These are phyloP conservation scores for Eubucco bourcierii DNA, from an alignment of 2,113 vertebrate genomes.

Conservation along the genomic window DNA sequence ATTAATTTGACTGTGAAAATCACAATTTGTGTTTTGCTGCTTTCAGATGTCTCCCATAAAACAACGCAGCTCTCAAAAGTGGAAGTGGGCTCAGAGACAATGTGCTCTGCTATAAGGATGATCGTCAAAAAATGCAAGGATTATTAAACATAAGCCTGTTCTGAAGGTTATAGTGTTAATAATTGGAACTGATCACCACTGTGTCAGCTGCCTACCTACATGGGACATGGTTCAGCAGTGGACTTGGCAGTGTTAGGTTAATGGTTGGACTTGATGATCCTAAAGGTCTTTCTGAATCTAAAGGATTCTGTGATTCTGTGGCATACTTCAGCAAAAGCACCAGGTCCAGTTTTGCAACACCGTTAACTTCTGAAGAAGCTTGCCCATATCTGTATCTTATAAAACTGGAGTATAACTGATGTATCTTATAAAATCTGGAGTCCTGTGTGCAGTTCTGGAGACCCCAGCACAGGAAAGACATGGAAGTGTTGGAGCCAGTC, in stretches of 20 bases:
- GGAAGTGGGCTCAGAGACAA: neutral
- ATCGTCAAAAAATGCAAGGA: neutral
- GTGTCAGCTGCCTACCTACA: neutral
- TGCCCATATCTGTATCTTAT: neutral
- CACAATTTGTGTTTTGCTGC: neutral
- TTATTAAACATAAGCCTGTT: neutral
- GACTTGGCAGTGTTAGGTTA: neutral
- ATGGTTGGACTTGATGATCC: neutral
- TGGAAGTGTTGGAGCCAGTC: too few relatives aligned
- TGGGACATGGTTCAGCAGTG: neutral
- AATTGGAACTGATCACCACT: neutral
- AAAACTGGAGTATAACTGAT: neutral
- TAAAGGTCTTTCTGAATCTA: neutral
- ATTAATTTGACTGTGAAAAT: neutral
- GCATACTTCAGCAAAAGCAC: neutral
- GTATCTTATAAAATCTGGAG: too few relatives aligned
- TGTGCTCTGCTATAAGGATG: neutral
- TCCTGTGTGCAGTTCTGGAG: too few relatives aligned
- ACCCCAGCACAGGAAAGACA: too few relatives aligned
- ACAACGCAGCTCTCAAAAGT: neutral
- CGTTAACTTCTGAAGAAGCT: neutral
- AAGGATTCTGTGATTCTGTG: neutral
- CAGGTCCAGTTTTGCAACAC: neutral
- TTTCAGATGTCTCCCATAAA: neutral
- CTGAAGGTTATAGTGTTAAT: neutral